Evolutionary conservation across 1,140 invertebrate genomes (phyloP).

Genomic region (Gryon sp.): DNA sequence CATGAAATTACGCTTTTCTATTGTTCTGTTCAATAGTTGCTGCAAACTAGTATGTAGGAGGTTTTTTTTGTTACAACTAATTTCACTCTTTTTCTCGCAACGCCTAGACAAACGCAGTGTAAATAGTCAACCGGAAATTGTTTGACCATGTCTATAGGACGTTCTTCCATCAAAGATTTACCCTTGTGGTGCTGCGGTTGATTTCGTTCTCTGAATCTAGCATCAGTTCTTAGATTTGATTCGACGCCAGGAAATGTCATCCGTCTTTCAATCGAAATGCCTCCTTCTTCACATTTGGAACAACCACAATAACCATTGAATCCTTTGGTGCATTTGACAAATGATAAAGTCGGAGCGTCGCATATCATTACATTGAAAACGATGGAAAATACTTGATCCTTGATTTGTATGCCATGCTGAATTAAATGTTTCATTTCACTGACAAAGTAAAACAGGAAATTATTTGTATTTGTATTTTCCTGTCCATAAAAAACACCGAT

Average conservation of each 20-base stretch:
- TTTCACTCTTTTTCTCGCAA: neutral
- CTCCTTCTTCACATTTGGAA: too few species aligned
- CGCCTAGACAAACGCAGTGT: neutral
- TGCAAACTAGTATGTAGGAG: neutral
- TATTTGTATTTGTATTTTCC: too few species aligned
- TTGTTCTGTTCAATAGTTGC: neutral
- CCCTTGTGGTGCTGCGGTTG: neutral
- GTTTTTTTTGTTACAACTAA: neutral
- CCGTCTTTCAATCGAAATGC: too few species aligned
- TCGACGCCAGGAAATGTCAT: too few species aligned
- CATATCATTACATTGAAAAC: too few species aligned
- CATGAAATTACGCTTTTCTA: neutral
- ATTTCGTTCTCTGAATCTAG: neutral
- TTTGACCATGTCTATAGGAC: neutral
- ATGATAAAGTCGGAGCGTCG: too few species aligned
- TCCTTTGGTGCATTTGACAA: too few species aligned
- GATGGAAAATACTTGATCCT: too few species aligned
- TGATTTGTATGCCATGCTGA: too few species aligned
- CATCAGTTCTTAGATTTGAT: neutral
- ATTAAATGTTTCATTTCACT: too few species aligned
- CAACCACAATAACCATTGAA: too few species aligned
- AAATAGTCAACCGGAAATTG: slow-evolving; percentile 4
- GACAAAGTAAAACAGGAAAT: too few species aligned
- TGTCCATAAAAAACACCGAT: neutral
- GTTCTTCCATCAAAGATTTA: neutral